phyloP scores from a whole-genome alignment of 2,113 vertebrate genomes.

The Rafetus swinhoei region DNA sequence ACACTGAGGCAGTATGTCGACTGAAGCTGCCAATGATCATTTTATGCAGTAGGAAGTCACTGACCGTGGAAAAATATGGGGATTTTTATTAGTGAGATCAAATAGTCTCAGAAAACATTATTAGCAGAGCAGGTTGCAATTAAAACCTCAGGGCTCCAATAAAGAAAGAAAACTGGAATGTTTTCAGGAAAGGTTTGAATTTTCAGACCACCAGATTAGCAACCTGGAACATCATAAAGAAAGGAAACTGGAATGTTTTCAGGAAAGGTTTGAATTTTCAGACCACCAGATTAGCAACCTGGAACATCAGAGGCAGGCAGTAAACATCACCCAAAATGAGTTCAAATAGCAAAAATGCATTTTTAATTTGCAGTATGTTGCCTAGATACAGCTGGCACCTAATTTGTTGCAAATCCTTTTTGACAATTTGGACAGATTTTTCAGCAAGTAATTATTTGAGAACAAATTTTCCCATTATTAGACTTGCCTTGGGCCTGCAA shows the following conservation, averaged over 20 bases:
- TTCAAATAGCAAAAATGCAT: neutral
- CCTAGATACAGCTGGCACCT: neutral
- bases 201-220: neutral
- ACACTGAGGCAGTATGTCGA: neutral
- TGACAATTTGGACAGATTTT: neutral
- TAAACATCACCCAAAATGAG: neutral
- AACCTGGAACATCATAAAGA: neutral
- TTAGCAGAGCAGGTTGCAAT: neutral
- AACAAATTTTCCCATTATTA: neutral
- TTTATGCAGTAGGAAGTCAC: neutral
- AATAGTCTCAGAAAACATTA: neutral
- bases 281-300: neutral
- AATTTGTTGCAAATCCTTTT: neutral
- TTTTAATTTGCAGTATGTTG: neutral
- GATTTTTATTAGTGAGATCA: neutral
- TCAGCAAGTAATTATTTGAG: neutral
- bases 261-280: neutral
- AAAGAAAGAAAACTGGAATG: neutral
- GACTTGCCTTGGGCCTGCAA: neutral
- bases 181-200: neutral
- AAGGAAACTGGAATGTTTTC: neutral
- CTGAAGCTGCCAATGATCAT: neutral
- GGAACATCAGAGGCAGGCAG: neutral
- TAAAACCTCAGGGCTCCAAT: fast-evolving
- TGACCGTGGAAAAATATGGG: neutral